Base-by-base conservation (phyloP, 2,113 vertebrate species). In the Petroica traversi region DNA sequence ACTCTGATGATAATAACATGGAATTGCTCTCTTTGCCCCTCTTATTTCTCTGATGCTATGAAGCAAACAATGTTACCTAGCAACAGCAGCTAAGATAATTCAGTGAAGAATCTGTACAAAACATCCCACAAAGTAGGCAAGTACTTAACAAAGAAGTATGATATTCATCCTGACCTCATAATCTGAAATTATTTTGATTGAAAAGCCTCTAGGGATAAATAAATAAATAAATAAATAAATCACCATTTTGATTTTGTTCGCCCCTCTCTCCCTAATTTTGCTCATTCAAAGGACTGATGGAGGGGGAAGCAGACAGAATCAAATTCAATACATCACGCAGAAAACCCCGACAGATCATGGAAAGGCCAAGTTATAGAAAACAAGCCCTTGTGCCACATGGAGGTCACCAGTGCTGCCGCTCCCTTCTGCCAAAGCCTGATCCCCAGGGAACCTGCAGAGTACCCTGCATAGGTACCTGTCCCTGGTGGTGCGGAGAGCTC, bases 71-170 rank as follows among this genome's bases (percentile, higher is more conserved):
- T 93, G 97, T 98, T 98, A 96, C 98, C 97, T 98, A 98, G 98
- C 98, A 99, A 98, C 97, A 59, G 93, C 86, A 85, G 96, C 97
- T 96, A 98, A 97, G 97, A 98, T 97, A 97, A 98, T 98, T 98
- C 97, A 97, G 94, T 89, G 94, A 98, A 98, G 96, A 98, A 98
- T 97, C 91, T 92, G 88, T 91, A 98, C 94, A 98, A 98, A 98
- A 98, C 95, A 97, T 98, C 96, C 98, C 97, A 97, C 94, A 96
- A 98, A 98, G 97, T 98, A 97, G 97, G 95, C 89, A 97, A 97
- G 96, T 97, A 97, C 97, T 98, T 97, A 95, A 89, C 92, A 83
- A 34, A 96, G 84, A 97, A 97, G 78, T 96, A 97, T 93, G 96
- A 93, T 94, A 97, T 97, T 97, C 88, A 94, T 95, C 94, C 76